Conservation (phyloP, 2,797 vertebrate genomes). For the Anisognathus igniventris region DNA sequence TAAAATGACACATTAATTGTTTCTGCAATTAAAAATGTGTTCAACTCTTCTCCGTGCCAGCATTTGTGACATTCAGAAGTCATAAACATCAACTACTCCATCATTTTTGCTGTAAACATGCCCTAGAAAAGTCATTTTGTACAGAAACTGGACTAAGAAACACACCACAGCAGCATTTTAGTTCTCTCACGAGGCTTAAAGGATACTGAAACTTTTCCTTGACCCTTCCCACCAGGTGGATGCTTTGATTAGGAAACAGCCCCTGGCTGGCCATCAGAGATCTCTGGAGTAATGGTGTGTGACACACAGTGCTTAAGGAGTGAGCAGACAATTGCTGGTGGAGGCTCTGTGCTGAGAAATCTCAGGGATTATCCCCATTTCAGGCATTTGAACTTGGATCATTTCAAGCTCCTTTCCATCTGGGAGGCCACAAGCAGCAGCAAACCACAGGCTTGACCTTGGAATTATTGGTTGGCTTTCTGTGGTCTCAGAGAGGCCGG, state of each 20-base stretch:
- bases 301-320: neutral
- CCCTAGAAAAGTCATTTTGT: constrained; percentile 1
- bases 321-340: neutral
- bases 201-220: neutral
- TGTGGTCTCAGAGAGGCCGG: neutral
- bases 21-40: constrained; percentile 41
- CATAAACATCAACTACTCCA: constrained; percentile 44
- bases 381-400: neutral
- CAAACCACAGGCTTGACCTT: neutral
- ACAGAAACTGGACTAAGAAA: neutral
- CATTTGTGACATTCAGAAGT: constrained; percentile 52
- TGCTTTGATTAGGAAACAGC: neutral
- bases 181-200: neutral
- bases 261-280: neutral
- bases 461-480: neutral
- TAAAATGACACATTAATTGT: constrained; percentile 54
- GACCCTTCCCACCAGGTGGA: constrained; percentile 3
- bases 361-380: neutral
- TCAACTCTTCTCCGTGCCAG: neutral
- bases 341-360: neutral
- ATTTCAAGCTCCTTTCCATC: neutral
- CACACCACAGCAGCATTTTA: neutral
- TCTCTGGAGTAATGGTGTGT: neutral
- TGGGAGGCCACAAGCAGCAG: neutral
- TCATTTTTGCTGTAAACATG: constrained; percentile 34